Conservation (phyloP, 2,113 vertebrate genomes). For the Sylvilagus bachmani region DNA sequence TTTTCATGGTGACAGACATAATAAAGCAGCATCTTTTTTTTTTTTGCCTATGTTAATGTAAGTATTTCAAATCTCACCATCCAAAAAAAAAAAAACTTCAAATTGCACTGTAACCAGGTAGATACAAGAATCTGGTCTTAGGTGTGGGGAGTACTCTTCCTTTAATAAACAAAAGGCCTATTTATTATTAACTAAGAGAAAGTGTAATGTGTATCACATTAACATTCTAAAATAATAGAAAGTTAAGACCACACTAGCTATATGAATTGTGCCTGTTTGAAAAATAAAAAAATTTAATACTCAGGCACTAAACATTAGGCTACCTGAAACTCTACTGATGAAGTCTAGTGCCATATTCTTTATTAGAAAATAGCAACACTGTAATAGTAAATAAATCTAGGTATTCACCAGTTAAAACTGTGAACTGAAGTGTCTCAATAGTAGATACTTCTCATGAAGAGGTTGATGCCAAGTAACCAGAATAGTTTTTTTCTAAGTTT, state of each 20-base stretch:
- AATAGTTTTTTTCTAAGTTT: conserved; percentile 86
- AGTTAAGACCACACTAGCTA: conserved; percentile 81
- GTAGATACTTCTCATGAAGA: conserved; percentile 81
- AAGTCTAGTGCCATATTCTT: conserved; percentile 84
- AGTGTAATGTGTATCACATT: conserved; percentile 83
- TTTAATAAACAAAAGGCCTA: conserved; percentile 84
- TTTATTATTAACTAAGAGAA: conserved; percentile 82
- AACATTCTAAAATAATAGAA: conserved; percentile 86
- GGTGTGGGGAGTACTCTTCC: conserved; percentile 83
- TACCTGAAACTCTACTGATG: conserved; percentile 83
- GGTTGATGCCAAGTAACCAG: conserved; percentile 85
- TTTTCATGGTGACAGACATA: conserved; percentile 86
- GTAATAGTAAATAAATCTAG: conserved; percentile 80
- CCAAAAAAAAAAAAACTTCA: conserved; percentile 85
- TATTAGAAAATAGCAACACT: conserved; percentile 86
- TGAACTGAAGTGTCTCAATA: conserved; percentile 85
- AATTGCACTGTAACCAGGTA: conserved; percentile 89
- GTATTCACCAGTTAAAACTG: conserved; percentile 81
- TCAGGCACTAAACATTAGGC: conserved; percentile 82
- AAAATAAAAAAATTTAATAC: conserved; percentile 51
- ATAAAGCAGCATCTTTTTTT: conserved; percentile 87
- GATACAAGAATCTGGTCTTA: conserved; percentile 85
- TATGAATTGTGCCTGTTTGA: conserved; percentile 82
- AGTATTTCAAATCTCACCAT: conserved; percentile 87
- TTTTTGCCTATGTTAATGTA: conserved; percentile 89